A percentile compares a stretch with the other conserved stretches of the same genome.
phyloP scores from a whole-genome alignment of 2,113 vertebrate species.

The Macrotus californicus region DNA sequence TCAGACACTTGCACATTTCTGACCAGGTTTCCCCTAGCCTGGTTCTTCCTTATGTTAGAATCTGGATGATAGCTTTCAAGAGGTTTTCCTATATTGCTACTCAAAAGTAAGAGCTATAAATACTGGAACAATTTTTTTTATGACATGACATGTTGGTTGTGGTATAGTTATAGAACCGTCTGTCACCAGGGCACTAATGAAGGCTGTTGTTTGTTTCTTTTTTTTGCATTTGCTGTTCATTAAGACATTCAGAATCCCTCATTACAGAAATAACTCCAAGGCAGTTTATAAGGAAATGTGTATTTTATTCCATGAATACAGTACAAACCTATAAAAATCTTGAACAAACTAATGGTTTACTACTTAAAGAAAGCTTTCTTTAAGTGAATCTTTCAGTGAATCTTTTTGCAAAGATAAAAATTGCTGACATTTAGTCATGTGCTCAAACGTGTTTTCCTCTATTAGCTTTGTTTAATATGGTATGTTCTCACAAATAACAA shows the following conservation, averaged over 20 bases:
- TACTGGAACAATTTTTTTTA: not conserved
- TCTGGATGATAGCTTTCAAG: not conserved
- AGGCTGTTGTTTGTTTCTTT: not conserved
- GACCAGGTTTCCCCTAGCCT: not conserved
- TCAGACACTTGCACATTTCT: not conserved
- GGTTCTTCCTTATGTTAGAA: not conserved
- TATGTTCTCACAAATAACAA: not conserved
- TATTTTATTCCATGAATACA: not conserved
- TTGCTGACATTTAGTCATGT: not conserved
- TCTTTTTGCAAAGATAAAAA: conserved; percentile 4
- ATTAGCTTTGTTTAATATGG: not conserved
- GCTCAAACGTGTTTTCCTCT: not conserved
- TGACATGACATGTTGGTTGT: not conserved
- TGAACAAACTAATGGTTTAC: not conserved
- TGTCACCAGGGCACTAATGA: not conserved
- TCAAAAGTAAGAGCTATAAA: not conserved
- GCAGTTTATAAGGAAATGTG: not conserved
- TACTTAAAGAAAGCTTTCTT: conserved; percentile 6
- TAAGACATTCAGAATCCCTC: conserved; percentile 1
- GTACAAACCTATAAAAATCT: not conserved
- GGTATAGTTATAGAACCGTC: not conserved
- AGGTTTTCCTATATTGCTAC: not conserved
- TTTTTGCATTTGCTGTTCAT: not conserved
- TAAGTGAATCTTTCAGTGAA: not conserved
- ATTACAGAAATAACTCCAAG: not conserved